Evolutionary conservation across 2,888 invertebrate genomes (phyloP).

Genomic region (Trissonchulus latispiculum): DNA sequence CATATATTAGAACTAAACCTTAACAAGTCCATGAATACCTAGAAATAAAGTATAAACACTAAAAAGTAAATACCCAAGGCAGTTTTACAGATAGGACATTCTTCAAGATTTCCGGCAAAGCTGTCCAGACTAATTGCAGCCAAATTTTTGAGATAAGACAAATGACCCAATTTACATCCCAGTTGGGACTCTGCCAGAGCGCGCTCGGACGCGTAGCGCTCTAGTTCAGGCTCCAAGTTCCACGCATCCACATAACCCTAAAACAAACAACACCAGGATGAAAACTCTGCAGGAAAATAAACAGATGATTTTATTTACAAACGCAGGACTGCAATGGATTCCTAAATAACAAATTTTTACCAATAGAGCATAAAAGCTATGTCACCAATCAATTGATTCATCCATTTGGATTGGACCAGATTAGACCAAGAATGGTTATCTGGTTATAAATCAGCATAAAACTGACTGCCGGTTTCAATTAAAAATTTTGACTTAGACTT

Average conservation of each 20-base stretch:
- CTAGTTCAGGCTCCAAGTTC: background rate
- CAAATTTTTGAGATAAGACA: slow-evolving; percentile 58
- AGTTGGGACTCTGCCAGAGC: slow-evolving; percentile 44
- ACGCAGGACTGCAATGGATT: slow-evolving; percentile 46
- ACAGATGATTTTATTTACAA: background rate
- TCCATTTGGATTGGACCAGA: too few species aligned
- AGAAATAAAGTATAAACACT: too few species aligned
- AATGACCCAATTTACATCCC: slow-evolving; percentile 54
- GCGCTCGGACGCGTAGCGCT: slow-evolving; percentile 38
- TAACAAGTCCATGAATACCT: too few species aligned
- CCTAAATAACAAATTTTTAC: too few species aligned
- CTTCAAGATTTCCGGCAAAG: slow-evolving; percentile 52
- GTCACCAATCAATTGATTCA: too few species aligned
- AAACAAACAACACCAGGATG: too few species aligned
- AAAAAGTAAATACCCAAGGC: slow-evolving; percentile 52
- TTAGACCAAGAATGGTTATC: too few species aligned
- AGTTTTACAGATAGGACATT: slow-evolving; percentile 61
- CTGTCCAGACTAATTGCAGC: slow-evolving; percentile 38
- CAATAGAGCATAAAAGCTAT: too few species aligned
- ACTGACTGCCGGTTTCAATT: too few species aligned
- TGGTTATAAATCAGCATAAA: too few species aligned
- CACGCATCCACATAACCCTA: background rate
- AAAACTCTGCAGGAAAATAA: background rate
- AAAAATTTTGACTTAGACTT: too few species aligned
- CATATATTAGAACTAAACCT: too few species aligned